These are phyloP conservation scores for Limnothrissa miodon DNA, from an alignment of 2,113 vertebrate species.

Conservation along the genomic window DNA sequence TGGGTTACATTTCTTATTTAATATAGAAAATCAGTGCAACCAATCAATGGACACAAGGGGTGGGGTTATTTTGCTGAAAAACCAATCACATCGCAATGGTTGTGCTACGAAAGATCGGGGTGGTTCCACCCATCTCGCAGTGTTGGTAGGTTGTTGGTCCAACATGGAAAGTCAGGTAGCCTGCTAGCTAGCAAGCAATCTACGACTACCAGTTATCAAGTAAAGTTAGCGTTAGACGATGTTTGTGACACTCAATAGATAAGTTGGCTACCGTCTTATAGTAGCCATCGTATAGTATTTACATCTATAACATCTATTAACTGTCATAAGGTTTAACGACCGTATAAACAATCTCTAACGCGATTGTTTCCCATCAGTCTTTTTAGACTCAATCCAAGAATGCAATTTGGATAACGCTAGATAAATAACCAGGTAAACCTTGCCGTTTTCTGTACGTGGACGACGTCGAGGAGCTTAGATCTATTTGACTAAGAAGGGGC, in stretches of 20 bases:
- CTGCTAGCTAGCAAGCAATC: neutral
- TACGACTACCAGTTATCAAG: neutral
- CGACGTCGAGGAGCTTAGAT: neutral
- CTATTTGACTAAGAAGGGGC: neutral
- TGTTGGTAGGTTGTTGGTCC: neutral
- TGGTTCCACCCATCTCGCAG: constrained; percentile 9
- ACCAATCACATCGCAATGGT: neutral
- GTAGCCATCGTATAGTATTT: too few species aligned
- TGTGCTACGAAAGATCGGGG: neutral
- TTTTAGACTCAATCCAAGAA: neutral
- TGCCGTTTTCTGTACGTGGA: neutral
- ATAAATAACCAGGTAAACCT: neutral
- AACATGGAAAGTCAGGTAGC: neutral
- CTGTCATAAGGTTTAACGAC: neutral
- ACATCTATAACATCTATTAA: neutral
- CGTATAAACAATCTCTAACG: neutral
- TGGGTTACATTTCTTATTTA: neutral
- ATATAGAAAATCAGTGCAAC: neutral
- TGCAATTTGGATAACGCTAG: neutral
- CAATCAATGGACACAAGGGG: neutral
- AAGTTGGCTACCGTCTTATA: neutral
- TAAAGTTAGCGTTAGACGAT: neutral
- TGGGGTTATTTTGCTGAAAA: neutral
- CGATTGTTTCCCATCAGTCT: neutral
- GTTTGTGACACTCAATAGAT: neutral